Base-by-base conservation (phyloP, 2,888 invertebrate species). In the Agriopis marginaria region DNA sequence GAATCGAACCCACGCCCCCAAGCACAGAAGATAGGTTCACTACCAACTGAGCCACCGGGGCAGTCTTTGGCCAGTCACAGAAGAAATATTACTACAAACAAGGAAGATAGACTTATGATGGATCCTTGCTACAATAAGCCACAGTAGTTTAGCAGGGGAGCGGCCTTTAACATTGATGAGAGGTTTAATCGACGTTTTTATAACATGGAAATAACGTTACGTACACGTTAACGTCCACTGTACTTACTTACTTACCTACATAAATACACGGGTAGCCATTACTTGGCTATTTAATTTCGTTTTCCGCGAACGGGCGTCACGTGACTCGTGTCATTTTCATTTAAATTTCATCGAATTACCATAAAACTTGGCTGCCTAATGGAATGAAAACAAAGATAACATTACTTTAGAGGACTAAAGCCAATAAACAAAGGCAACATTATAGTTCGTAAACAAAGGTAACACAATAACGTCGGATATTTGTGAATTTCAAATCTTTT, bases 281-380 rank as follows among this genome's bases (percentile, higher is more conserved):
- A 68, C 55, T 44, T 23, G 69, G 66, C 68, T 69, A 68, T 78
- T 77, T 76, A 75, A 79, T 80, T 73, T 74, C 68, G 79, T 79
- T 80, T 79, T 67, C 71, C 71, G 71, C 62, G 61, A 77, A 76
- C 14, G 50, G 65, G 51, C 50, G 70, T 49, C 70, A 70, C 68
- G 72, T 70, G 65, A 70, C 56, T 61, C 72, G 68, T 70, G 70
- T 74, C 75, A 72, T 73, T 77, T 74, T 72, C 55, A 77, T 81
- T 81, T 78, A 76, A 80, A 81, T 79, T 77, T 78, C 77, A 79
- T 68, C 73, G 75, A 77, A 79, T 79, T 78, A 58, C 55, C 67
- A 73, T 74, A 73, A 59, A 70, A 74, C 66, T 72, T 71, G 66
- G 62, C 65, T 39, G 70, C 61, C 60, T 74, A 69, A 72, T 76